phyloP scores from a whole-genome alignment of 2,113 vertebrate species.

The Aspidoscelis tigris region DNA sequence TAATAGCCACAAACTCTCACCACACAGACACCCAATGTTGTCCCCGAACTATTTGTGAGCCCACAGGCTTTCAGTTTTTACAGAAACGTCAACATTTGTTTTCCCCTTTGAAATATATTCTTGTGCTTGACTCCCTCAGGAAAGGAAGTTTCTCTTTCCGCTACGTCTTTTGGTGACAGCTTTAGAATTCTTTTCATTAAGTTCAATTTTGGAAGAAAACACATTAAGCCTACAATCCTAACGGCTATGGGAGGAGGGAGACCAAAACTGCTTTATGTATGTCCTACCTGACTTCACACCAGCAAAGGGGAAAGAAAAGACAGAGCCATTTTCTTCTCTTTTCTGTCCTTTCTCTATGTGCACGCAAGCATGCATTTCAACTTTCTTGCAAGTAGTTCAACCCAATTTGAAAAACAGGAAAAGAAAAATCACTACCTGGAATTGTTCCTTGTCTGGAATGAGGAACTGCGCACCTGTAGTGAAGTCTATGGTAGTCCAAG shows the following conservation, averaged over 20 bases:
- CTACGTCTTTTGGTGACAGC: constrained; percentile 28
- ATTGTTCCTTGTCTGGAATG: not conserved
- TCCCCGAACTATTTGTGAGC: constrained; percentile 15
- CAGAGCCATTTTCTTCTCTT: not conserved
- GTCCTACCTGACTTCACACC: not conserved
- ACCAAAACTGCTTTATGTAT: not conserved
- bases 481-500: too few species aligned
- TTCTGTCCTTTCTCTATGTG: not conserved
- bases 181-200: constrained; percentile 30
- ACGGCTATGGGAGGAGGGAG: not conserved
- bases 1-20: constrained; percentile 34
- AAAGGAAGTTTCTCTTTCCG: constrained; percentile 17
- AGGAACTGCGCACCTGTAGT: not conserved
- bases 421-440: not conserved
- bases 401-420: not conserved
- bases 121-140: not conserved
- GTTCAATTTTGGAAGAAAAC: constrained; percentile 22
- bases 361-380: not conserved
- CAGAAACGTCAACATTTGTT: constrained; percentile 18
- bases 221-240: constrained; percentile 1
- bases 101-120: constrained; percentile 35
- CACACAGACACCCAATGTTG: constrained; percentile 20
- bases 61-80: not conserved
- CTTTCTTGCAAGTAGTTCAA: not conserved
- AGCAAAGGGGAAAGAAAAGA: not conserved